These are phyloP conservation scores for Cepaea hortensis DNA, from an alignment of 2,888 invertebrate genomes.

Conservation along the genomic window DNA sequence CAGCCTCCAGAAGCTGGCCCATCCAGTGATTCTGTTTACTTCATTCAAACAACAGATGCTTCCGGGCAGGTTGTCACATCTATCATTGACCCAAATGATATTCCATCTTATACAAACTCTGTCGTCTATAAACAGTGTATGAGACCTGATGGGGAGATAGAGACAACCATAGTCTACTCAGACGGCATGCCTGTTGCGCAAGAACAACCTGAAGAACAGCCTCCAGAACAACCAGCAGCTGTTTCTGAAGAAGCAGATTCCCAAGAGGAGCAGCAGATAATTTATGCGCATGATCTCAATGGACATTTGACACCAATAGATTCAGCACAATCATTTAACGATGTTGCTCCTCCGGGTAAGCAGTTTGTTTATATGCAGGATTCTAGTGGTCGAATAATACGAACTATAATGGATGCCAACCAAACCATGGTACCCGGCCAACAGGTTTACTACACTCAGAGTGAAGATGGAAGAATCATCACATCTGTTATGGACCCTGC, in stretches of 20 bases:
- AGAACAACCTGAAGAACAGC: slow-evolving; percentile 16
- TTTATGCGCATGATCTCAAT: slow-evolving; percentile 47
- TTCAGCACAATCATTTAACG: slow-evolving; percentile 45
- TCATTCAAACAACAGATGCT: slow-evolving; percentile 45
- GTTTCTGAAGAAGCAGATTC: slow-evolving; percentile 3
- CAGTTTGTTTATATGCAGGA: slow-evolving; percentile 51
- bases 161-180: slow-evolving; percentile 44
- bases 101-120: slow-evolving; percentile 43
- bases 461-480: slow-evolving; percentile 49
- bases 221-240: neutral
- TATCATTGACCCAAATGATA: slow-evolving; percentile 49
- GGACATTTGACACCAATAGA: slow-evolving; percentile 49
- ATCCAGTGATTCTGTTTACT: slow-evolving; percentile 45
- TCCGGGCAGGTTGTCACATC: slow-evolving; percentile 44
- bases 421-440: slow-evolving; percentile 49
- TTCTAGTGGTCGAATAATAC: slow-evolving; percentile 46
- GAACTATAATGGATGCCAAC: slow-evolving; percentile 49
- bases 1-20: slow-evolving; percentile 1
- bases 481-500: slow-evolving; percentile 50
- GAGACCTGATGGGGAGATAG: slow-evolving; percentile 44
- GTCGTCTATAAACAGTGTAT: slow-evolving; percentile 49
- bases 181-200: slow-evolving; percentile 12
- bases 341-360: slow-evolving; percentile 46
- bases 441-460: slow-evolving; percentile 50
- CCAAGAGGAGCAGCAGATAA: slow-evolving; percentile 44